Conservation (phyloP, 2,888 invertebrate genomes). For the Drosophila falleni region DNA sequence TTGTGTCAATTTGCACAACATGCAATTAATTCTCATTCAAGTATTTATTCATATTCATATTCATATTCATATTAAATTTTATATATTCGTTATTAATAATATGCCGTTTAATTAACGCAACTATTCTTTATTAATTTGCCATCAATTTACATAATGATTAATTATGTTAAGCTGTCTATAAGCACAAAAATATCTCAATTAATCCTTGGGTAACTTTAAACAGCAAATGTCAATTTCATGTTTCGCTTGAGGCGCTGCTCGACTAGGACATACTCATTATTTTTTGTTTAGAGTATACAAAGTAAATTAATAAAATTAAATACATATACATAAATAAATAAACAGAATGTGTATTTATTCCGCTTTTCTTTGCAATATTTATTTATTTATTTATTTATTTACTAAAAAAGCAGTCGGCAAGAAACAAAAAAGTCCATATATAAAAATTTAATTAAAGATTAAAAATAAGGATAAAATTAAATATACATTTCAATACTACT, state of each 20-base stretch:
- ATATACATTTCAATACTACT: no score
- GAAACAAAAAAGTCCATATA: no score
- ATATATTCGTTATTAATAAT: neutral
- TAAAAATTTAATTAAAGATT: no score
- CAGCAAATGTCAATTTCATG: neutral
- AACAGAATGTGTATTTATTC: no score
- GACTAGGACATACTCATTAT: neutral
- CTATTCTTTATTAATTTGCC: constrained; percentile 12
- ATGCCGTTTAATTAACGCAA: neutral
- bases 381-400: no score
- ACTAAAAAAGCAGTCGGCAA: no score
- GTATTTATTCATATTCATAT: constrained; percentile 7
- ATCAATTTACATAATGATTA: constrained; percentile 13
- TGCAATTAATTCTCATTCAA: constrained; percentile 8
- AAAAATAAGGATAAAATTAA: no score
- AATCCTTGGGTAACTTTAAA: constrained; percentile 3
- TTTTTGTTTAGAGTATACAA: no score
- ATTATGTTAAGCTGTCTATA: constrained; percentile 5
- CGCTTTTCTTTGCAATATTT: no score
- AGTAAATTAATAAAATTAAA: no score
- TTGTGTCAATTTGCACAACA: constrained; percentile 11
- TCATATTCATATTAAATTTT: neutral
- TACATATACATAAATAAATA: no score
- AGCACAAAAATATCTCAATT: constrained; percentile 1
- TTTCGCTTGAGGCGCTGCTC: neutral